These are phyloP conservation scores for Daktulosphaira vitifoliae DNA, from an alignment of 1,140 invertebrate genomes.

Conservation along the genomic window DNA sequence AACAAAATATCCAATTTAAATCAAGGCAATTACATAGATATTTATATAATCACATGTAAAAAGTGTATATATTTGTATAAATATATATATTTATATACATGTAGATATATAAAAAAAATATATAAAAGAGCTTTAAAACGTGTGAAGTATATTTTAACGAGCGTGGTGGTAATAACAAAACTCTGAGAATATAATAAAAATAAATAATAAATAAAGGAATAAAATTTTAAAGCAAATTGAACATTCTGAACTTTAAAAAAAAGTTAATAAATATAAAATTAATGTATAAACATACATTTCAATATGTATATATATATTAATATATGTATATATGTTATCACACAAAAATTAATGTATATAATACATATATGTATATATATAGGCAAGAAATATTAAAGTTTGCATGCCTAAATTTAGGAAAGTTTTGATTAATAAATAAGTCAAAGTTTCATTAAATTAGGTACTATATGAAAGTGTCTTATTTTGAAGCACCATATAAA, in stretches of 20 bases:
- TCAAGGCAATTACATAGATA: constrained; percentile 1
- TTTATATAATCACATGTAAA: constrained; percentile 1
- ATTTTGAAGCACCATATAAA: too few species aligned
- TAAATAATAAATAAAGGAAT: constrained; percentile 29
- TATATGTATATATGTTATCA: constrained; percentile 29
- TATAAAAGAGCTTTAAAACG: constrained; percentile 19
- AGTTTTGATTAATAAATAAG: too few species aligned
- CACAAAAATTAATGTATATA: constrained; percentile 14
- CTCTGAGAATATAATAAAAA: constrained; percentile 36
- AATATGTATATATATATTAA: constrained; percentile 32
- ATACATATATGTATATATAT: constrained; percentile 8
- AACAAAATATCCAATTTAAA: neutral
- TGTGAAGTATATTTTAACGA: constrained; percentile 30
- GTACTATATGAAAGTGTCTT: too few species aligned
- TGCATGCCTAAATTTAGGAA: constrained; percentile 22
- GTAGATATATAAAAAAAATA: neutral
- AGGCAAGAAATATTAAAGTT: constrained; percentile 32
- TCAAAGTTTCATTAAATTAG: too few species aligned
- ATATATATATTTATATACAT: neutral
- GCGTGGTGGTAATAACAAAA: constrained; percentile 29
- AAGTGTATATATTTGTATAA: constrained; percentile 4
- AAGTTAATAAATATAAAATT: constrained; percentile 33
- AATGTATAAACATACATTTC: constrained; percentile 33
- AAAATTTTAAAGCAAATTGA: constrained; percentile 35
- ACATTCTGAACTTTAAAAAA: constrained; percentile 33